Evolutionary conservation across 2,113 vertebrate species (phyloP).

Genomic region (Melierax canorus): DNA sequence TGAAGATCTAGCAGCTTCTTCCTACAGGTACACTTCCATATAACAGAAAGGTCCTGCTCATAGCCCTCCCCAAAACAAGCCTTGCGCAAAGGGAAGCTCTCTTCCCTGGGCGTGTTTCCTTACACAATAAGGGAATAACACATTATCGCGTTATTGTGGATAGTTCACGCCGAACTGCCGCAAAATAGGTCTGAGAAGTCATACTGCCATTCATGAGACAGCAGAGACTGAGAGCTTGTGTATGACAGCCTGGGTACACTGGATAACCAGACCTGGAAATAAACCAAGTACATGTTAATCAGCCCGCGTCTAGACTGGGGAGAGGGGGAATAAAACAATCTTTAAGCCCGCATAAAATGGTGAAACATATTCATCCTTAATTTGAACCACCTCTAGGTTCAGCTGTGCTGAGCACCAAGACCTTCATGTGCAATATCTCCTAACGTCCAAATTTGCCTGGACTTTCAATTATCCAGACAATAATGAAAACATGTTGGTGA

Average conservation of each 20-base stretch:
- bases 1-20: not conserved
- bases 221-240: not conserved
- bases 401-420: not conserved
- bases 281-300: not conserved
- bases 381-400: not conserved
- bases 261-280: not conserved
- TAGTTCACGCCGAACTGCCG: not conserved
- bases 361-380: not conserved
- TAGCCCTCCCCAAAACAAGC: not conserved
- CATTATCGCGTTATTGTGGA: rapidly evolving
- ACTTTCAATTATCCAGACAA: conserved; percentile 70
- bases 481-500: conserved; percentile 44
- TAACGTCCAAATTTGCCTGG: conserved; percentile 59
- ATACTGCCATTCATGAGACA: rapidly evolving
- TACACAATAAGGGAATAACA: not conserved
- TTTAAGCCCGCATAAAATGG: not conserved
- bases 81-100: not conserved
- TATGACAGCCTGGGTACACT: not conserved
- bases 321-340: not conserved
- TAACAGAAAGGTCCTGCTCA: not conserved
- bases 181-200: not conserved
- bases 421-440: not conserved
- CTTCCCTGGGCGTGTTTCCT: not conserved
- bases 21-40: rapidly evolving
- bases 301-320: not conserved